Conservation (phyloP, 2,888 invertebrate genomes). For the Amiota communis region DNA sequence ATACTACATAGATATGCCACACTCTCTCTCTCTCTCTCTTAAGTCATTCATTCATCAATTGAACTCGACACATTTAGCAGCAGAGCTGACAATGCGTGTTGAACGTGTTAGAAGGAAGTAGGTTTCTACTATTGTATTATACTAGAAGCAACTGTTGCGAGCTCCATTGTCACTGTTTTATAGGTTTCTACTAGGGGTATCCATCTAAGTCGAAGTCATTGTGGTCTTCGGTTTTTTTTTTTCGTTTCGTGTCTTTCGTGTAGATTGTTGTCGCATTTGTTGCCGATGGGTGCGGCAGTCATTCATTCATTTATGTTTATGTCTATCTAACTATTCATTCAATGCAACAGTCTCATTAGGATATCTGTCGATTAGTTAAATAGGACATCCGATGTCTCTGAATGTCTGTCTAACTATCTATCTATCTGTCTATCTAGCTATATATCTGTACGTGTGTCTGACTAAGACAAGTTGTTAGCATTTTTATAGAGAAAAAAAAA, state of each 20-base stretch:
- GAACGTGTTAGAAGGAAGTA: background rate
- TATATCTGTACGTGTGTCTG: no score
- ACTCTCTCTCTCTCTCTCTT: background rate
- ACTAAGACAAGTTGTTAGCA: slow-evolving; percentile 10
- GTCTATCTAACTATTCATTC: slow-evolving; percentile 3
- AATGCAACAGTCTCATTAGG: slow-evolving; percentile 28
- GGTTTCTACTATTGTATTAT: background rate
- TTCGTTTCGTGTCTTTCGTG: background rate
- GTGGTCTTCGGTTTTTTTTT: background rate
- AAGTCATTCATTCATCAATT: slow-evolving; percentile 52
- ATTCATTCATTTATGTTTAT: slow-evolving; percentile 3
- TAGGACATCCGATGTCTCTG: background rate
- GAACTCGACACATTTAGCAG: slow-evolving; percentile 30
- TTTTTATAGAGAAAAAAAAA: background rate
- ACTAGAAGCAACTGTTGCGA: slow-evolving; percentile 52
- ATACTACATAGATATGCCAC: background rate
- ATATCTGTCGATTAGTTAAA: slow-evolving; percentile 19
- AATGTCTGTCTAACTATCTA: background rate
- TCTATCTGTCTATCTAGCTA: background rate
- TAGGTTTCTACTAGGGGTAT: no score
- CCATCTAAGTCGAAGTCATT: no score
- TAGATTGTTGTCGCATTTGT: background rate
- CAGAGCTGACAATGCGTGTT: background rate
- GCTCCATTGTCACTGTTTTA: background rate
- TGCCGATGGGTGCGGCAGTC: slow-evolving; percentile 7